phyloP scores from a whole-genome alignment of 2,797 vertebrate species.

The Somateria mollissima region DNA sequence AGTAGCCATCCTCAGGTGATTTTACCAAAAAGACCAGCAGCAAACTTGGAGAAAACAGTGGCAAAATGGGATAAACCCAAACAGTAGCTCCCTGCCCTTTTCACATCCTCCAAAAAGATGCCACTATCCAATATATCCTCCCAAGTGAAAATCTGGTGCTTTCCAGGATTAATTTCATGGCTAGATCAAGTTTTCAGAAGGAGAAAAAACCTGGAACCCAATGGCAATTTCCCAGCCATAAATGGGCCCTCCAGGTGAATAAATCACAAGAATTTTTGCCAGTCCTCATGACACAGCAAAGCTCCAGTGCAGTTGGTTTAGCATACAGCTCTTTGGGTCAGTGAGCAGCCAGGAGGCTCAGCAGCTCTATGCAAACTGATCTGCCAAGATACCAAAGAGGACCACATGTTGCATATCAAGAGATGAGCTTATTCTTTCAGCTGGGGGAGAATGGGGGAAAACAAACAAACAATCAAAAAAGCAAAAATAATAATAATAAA shows the following conservation, averaged over 20 bases:
- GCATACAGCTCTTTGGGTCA: not conserved
- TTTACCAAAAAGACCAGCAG: not conserved
- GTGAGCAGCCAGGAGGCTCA: not conserved
- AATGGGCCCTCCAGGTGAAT: not conserved
- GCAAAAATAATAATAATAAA: not conserved
- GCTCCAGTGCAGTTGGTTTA: not conserved
- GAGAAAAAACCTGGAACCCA: not conserved
- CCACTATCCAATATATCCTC: fast-evolving
- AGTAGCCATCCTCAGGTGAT: not conserved
- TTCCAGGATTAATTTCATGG: fast-evolving
- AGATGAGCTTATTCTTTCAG: not conserved
- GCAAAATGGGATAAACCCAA: not conserved
- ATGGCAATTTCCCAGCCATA: not conserved
- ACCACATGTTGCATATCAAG: fast-evolving
- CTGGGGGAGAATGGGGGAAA: not conserved
- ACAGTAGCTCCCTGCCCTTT: not conserved
- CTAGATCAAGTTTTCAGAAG: not conserved
- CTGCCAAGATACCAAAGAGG: not conserved
- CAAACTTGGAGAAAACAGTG: not conserved
- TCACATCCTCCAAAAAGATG: not conserved
- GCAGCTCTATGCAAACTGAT: not conserved
- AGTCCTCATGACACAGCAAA: not conserved
- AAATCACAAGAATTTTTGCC: not conserved
- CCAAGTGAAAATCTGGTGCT: not conserved
- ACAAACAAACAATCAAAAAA: not conserved